Base-by-base conservation (phyloP, 2,113 vertebrate genomes). In the Nyctibius bracteatus region DNA sequence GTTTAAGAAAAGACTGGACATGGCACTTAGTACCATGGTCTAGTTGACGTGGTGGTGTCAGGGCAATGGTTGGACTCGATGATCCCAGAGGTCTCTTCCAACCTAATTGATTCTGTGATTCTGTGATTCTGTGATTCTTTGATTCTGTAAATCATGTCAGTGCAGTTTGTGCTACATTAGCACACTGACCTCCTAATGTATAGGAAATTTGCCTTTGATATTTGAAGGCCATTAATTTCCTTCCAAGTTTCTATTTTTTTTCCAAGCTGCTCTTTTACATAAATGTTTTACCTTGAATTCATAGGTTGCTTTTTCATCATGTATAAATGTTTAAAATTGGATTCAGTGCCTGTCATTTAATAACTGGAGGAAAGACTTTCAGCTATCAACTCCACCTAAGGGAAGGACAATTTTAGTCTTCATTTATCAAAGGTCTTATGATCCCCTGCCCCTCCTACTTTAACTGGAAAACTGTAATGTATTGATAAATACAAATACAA, bases 271-370 rank as follows among this genome's bases (percentile, higher is more conserved):
- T 91, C 58, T 87, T 97, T 85, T 68, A 54, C 41, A 70, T 87
- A 88, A 77, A 44, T 43, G 14, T 74, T 94, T 93, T 88, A 92
- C 89, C 75, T 91, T 96, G 57, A 72, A 88, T 77, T 95, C 79
- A 74, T 51, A 71, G 54, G n/a, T 73, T 94, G 57, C 21, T 92
- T 75, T 93, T 92, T 90, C 17, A 3, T 90, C 33, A 30, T 63
- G 35, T 13, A 81, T 91, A 85, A 92, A 94, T 75, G 39, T 90
- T 94, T 78, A 91, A 90, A 19, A 54, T 21, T 65, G 25, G 81
- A 75, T 81, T 92, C 54, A 70, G 21, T 61, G 31, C 9, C 27
- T 94, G 19, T 79, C 44, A 67, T 59, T 80, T 93, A 44, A 81
- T 65, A 89, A 90, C 22, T 19, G 14, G 21, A 79, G 14, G n/a